These are phyloP conservation scores for Carcinoscorpius rotundicauda DNA, from an alignment of 1,140 invertebrate genomes.

Conservation along the genomic window DNA sequence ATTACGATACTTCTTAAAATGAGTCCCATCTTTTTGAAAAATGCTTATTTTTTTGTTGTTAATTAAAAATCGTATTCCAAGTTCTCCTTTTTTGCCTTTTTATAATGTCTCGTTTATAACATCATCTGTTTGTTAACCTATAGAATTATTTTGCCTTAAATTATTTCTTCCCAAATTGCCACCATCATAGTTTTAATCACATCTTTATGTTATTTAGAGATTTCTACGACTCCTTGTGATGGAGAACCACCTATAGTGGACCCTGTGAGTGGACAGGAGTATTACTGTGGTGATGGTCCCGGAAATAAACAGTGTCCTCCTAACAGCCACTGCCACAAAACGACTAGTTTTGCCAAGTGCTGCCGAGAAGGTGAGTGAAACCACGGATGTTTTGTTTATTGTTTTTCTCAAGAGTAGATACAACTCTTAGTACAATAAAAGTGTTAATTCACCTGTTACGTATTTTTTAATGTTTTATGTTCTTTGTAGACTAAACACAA, in stretches of 20 bases:
- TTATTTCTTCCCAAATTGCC: neutral
- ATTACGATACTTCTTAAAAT: no score
- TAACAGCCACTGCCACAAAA: slow-evolving; percentile 71
- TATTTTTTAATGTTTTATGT: no score
- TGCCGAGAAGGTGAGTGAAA: slow-evolving; percentile 48
- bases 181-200: neutral
- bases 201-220: slow-evolving; percentile 31
- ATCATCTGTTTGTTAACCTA: neutral
- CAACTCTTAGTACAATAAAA: no score
- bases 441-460: no score
- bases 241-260: slow-evolving; percentile 62
- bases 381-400: neutral
- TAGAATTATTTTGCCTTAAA: neutral
- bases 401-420: no score
- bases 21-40: no score
- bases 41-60: no score
- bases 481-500: no score
- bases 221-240: slow-evolving; percentile 55
- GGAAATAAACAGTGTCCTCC: slow-evolving; percentile 62
- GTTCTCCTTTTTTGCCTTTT: neutral
- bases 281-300: slow-evolving; percentile 68
- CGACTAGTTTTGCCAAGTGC: slow-evolving; percentile 61
- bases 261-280: slow-evolving; percentile 53
- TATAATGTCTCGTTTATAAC: neutral
- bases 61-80: neutral